These are phyloP conservation scores for Crotalus tigris DNA, from an alignment of 2,113 vertebrate species.

Conservation along the genomic window DNA sequence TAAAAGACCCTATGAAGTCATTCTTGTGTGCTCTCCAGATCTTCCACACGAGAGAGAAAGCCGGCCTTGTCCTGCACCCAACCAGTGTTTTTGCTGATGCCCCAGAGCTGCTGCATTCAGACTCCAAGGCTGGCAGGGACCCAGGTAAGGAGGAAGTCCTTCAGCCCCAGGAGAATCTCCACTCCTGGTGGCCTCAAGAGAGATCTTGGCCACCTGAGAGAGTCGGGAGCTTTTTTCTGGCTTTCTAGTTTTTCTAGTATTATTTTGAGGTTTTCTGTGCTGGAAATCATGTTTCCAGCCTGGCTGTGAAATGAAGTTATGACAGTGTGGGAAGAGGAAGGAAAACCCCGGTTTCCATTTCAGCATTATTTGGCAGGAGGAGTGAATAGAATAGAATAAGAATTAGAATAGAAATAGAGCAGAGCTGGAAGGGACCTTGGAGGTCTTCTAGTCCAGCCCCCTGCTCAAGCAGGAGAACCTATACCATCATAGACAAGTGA, in stretches of 20 bases:
- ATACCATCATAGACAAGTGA: too few species aligned
- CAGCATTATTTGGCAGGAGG: not conserved
- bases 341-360: not conserved
- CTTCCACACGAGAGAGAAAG: slow-evolving; percentile 88
- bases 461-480: too few species aligned
- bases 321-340: not conserved
- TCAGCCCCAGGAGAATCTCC: not conserved
- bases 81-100: slow-evolving; percentile 81
- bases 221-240: not conserved
- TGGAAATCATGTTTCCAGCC: not conserved
- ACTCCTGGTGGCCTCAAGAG: not conserved
- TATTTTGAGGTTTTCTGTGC: not conserved
- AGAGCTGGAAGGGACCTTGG: too few species aligned
- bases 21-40: slow-evolving; percentile 62
- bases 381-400: not conserved
- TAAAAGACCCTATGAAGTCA: accelerated
- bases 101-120: slow-evolving; percentile 75
- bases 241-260: not conserved
- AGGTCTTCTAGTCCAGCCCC: too few species aligned
- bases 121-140: not conserved
- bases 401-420: too few species aligned
- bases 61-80: slow-evolving; percentile 85
- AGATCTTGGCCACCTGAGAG: not conserved
- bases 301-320: not conserved
- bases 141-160: accelerated